Evolutionary conservation across 2,113 vertebrate genomes (phyloP).

Genomic region (Platycercus adscitus): DNA sequence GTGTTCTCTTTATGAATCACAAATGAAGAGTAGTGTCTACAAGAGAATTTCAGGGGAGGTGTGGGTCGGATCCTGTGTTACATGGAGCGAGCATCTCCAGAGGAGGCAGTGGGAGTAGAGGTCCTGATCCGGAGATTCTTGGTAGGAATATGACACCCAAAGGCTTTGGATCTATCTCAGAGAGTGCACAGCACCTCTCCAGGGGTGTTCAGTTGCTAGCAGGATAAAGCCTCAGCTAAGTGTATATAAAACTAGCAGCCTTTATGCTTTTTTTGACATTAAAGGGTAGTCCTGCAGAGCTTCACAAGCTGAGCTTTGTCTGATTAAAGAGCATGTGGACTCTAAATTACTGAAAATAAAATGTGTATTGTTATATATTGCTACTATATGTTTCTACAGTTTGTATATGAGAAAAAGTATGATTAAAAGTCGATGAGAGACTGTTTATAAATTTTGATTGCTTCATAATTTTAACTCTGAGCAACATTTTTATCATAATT

Average conservation of each 20-base stretch:
- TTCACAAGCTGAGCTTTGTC: neutral
- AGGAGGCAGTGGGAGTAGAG: neutral
- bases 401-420: constrained; percentile 83
- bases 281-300: neutral
- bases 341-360: constrained; percentile 70
- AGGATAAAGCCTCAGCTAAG: neutral
- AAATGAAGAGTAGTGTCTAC: neutral
- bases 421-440: constrained; percentile 87
- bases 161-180: neutral
- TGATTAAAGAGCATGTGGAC: neutral
- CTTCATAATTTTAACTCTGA: constrained; percentile 89
- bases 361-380: constrained; percentile 71
- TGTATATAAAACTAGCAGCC: neutral
- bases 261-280: neutral
- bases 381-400: constrained; percentile 81
- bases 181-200: neutral
- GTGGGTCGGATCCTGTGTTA: neutral
- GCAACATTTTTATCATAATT: constrained; percentile 90
- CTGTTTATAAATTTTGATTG: constrained; percentile 90
- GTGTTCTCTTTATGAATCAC: neutral
- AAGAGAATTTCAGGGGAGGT: neutral
- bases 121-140: neutral
- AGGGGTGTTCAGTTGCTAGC: neutral
- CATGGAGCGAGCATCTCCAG: neutral
- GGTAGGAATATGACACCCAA: neutral